Base-by-base conservation (phyloP, 64 coral and sea anemone species). In the Montipora sp. region DNA sequence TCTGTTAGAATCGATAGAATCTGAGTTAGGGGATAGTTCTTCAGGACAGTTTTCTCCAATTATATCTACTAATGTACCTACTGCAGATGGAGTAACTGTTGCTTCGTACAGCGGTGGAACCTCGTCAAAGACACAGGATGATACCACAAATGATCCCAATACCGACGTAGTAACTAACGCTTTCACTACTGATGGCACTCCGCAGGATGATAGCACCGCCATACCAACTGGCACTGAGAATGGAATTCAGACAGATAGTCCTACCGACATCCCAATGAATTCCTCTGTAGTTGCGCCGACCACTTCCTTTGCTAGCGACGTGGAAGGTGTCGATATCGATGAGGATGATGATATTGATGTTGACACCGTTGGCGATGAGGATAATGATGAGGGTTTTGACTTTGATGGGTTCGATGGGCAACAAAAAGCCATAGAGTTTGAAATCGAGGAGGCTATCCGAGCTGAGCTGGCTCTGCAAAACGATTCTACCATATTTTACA, bases 401-500 rank as follows among this genome's bases (percentile, higher is more conserved):
- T 63, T 63, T 47, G 80, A 22, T 83, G 80, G 80, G 6, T 12
- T 67, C 19, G 61, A 46, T 20, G 82, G 46, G 16, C 22, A 45
- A 43, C 10, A 15, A 16, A 84, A 84, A 84, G 65, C 47, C 7
- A n/a, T 18, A 10, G 63, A 84, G 21, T 84, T 70, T 11, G 19
- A 20, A 20, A 69, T 84, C 18, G 61, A 84, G 46, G 82, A 84
- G 49, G 45, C 82, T 50, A 71, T 71, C 8, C 82, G 82, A 49
- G 82, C 82, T 2, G 63, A 71, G 82, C 1, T 84, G 2, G 82
- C 82, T 12, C 44, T 84, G 8, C 2, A 49, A 69, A 84, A 84
- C 2, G 82, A 71, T 71, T 84, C 82, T 4, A 21, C 8, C 13
- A 48, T 90, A 2, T n/a, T 53, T 13, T 2, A 58, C 3, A 94